Evolutionary conservation across 2,888 invertebrate species (phyloP), one percentile per base, ranked within the genome.

Genomic region (Rambutsinella grinnellia): DNA sequence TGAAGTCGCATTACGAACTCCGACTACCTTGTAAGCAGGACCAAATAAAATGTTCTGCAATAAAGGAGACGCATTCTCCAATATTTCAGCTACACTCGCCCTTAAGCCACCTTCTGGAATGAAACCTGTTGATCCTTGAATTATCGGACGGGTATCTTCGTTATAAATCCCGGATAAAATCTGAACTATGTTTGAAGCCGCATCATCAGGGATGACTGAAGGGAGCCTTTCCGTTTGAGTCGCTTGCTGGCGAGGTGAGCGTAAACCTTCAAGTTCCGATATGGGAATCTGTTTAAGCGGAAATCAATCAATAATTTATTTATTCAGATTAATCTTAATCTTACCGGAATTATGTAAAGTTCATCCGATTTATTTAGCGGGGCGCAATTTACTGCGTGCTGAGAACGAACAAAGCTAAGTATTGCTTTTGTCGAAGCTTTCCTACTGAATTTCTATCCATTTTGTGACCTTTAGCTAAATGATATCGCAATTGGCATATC

Each of bases 1-100:
- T n/a, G n/a, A n/a, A n/a, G n/a, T n/a, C n/a, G n/a, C n/a, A n/a
- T n/a, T n/a, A n/a, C n/a, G n/a, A n/a, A n/a, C n/a, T n/a, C n/a
- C n/a, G n/a, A n/a, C n/a, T n/a, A n/a, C n/a, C n/a, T n/a, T n/a
- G n/a, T 47, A 49, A 17, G 15, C 2, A 5, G 1, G 15, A 1
- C 63, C 63, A 63, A 63, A 63, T 1, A 63, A 28, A 21, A 63
- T 21, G 28, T 27, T 15, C 23, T 63, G 63, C 28, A 63, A n/a
- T 13, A 49, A 28, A 19, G 63, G 63, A 8, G 63, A 17, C 2
- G 53, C 13, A 1, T 24, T 46, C 3, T 63, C 21, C 27, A 63
- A 21, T 10, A 8, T 49, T 1, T 17, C 28, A 2, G 6, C 10
- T 17, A 63, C 63, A 1, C 51, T 23, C 15, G 49, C 63, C 26